A percentile compares a stretch with the other conserved stretches of the same genome.
These are phyloP conservation scores for Atrina japonica DNA, from an alignment of 2,888 invertebrate species.

Conservation along the genomic window DNA sequence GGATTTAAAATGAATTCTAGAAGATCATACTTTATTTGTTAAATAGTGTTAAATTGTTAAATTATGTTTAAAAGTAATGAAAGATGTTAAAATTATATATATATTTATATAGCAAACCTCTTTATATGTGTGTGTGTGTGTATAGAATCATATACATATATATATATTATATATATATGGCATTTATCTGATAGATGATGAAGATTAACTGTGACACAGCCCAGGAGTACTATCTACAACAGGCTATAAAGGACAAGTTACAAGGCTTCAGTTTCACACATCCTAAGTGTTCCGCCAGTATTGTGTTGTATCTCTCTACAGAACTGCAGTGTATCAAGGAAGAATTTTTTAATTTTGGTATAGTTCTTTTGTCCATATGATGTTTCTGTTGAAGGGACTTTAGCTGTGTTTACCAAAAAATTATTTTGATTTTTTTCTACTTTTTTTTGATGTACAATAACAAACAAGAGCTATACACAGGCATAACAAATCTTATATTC, in stretches of 20 bases:
- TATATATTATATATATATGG: no score
- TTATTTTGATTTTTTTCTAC: neutral
- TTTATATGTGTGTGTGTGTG: no score
- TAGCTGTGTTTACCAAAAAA: neutral
- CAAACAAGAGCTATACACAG: no score
- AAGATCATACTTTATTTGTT: no score
- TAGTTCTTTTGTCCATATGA: neutral
- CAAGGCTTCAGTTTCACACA: conserved; percentile 88
- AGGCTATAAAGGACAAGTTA: conserved; percentile 90
- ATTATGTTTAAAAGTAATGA: no score
- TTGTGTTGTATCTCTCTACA: conserved; percentile 91
- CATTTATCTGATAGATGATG: conserved; percentile 81
- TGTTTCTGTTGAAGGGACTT: neutral
- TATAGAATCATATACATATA: no score
- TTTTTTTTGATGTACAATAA: no score
- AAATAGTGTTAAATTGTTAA: no score
- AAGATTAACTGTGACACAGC: conserved; percentile 81
- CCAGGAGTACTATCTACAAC: conserved; percentile 81
- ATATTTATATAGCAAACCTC: no score
- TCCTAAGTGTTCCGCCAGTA: conserved; percentile 91
- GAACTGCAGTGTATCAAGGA: conserved; percentile 93
- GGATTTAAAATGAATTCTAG: no score
- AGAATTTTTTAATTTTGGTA: conserved; percentile 83
- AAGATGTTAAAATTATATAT: no score
- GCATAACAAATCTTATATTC: no score